Evolutionary conservation across 1,140 invertebrate genomes (phyloP).

Genomic region (Rhopalosiphum padi): DNA sequence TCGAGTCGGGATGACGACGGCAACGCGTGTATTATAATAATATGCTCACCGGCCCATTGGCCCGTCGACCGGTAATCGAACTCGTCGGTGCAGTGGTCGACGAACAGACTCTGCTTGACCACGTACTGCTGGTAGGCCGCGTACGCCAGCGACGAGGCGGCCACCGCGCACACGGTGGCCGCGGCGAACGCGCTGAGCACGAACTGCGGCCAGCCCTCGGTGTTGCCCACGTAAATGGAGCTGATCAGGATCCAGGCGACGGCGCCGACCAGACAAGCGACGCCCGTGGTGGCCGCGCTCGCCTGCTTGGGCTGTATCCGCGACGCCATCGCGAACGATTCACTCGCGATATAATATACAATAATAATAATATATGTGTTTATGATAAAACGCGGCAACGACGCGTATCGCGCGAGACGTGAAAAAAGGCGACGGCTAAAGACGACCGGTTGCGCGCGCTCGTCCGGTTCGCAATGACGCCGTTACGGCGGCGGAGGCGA

Average conservation of each 20-base stretch:
- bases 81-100: background rate
- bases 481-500: background rate
- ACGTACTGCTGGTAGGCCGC: slow-evolving; percentile 31
- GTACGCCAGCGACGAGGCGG: background rate
- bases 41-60: background rate
- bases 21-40: too few species aligned
- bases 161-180: background rate
- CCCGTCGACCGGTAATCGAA: slow-evolving; percentile 8
- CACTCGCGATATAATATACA: too few species aligned
- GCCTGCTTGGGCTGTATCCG: slow-evolving; percentile 20
- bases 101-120: background rate
- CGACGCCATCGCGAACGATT: background rate
- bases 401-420: background rate
- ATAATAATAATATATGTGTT: too few species aligned
- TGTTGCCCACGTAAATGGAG: background rate
- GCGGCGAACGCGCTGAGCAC: background rate
- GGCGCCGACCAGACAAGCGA: slow-evolving; percentile 14
- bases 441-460: background rate
- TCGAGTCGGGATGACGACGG: too few species aligned
- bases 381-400: background rate
- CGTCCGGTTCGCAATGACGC: background rate
- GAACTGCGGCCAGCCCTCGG: background rate
- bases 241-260: slow-evolving; percentile 19
- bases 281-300: background rate
- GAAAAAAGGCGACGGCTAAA: background rate